Conservation (phyloP, 2,888 invertebrate species). For the Epirrita christyi region DNA sequence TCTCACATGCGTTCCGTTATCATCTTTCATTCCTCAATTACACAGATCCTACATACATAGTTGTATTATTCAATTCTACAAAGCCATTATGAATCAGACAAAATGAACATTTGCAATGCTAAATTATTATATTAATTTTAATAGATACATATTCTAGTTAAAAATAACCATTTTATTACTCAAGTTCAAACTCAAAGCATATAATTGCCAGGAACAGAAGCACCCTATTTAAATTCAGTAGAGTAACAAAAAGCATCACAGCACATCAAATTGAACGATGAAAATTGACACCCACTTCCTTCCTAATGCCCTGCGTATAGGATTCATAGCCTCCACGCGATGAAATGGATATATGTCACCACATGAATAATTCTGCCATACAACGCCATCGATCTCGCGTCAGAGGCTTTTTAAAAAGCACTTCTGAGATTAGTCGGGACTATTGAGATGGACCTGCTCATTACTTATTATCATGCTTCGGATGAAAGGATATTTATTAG, state of each 20-base stretch:
- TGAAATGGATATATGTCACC: constrained; percentile 27
- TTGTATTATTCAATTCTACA: too few species aligned
- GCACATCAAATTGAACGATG: constrained; percentile 11
- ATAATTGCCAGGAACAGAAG: too few species aligned
- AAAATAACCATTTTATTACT: too few species aligned
- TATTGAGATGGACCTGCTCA: constrained; percentile 7
- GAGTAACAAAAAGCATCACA: not conserved
- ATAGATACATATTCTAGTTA: too few species aligned
- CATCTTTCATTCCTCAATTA: too few species aligned
- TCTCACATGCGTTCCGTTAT: too few species aligned
- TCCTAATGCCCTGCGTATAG: constrained; percentile 20
- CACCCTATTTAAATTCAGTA: not conserved
- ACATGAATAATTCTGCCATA: constrained; percentile 33
- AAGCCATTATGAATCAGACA: too few species aligned
- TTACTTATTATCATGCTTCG: constrained; percentile 13
- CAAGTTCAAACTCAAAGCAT: too few species aligned
- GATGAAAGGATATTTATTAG: constrained; percentile 6
- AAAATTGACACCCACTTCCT: constrained; percentile 23
- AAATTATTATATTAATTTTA: too few species aligned
- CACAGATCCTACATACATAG: too few species aligned
- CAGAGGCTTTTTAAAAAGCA: constrained; percentile 29
- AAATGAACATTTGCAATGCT: too few species aligned
- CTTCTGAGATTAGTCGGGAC: constrained; percentile 26
- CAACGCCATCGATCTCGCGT: constrained; percentile 29
- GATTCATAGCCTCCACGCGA: constrained; percentile 17